These are phyloP conservation scores for Himalopsyche tibetana DNA, from an alignment of 2,888 invertebrate genomes.

Conservation along the genomic window DNA sequence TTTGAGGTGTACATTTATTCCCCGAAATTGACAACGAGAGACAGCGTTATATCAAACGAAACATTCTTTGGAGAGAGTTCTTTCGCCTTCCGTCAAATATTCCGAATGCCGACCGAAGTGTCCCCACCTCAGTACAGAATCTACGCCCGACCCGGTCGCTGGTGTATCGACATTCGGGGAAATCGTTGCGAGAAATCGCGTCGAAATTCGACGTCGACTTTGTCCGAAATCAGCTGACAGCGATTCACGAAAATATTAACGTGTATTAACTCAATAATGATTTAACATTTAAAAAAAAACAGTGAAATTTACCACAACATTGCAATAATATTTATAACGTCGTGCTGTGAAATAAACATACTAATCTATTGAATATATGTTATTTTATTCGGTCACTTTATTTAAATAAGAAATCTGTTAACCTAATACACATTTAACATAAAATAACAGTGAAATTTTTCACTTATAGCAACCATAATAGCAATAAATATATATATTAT, in stretches of 20 bases:
- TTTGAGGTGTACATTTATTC: no score
- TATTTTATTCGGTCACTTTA: no score
- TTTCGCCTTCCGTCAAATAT: conserved; percentile 22
- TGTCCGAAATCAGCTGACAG: conserved; percentile 2
- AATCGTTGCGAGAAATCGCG: neutral
- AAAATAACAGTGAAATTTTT: no score
- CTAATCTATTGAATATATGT: no score
- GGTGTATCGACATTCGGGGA: conserved; percentile 34
- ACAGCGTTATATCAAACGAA: neutral
- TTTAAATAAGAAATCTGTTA: no score
- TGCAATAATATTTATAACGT: no score
- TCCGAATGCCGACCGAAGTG: neutral
- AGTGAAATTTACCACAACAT: neutral
- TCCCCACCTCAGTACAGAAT: conserved; percentile 27
- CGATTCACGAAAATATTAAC: neutral
- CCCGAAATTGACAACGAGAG: neutral
- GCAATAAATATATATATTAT: no score
- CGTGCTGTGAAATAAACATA: no score
- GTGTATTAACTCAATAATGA: neutral
- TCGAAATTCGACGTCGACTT: neutral
- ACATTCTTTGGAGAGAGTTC: conserved; percentile 36
- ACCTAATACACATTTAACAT: no score
- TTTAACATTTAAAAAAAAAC: neutral
- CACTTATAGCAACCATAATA: no score
- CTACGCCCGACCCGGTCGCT: conserved; percentile 31